Conservation (phyloP, 2,888 invertebrate species). For the Orgyia antiqua region DNA sequence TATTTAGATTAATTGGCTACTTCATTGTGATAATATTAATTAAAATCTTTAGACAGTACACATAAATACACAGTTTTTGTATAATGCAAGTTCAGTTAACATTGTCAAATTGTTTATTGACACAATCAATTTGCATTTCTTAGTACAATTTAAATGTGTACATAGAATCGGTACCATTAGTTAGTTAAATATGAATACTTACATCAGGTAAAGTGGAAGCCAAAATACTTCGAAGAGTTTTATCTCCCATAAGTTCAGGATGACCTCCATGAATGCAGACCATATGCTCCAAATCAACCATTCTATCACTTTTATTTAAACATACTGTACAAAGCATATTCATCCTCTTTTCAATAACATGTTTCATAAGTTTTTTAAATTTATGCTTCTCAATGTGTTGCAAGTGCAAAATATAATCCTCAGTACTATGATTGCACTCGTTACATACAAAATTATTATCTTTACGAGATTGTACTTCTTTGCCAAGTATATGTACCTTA, state of each 20-base stretch:
- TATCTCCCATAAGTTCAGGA: constrained; percentile 51
- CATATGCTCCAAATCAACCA: constrained; percentile 42
- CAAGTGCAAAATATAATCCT: constrained; percentile 39
- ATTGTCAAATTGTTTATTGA: too few species aligned
- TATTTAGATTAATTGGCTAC: too few species aligned
- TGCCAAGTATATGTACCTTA: constrained; percentile 22
- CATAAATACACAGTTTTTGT: too few species aligned
- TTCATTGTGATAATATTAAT: too few species aligned
- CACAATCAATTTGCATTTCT: too few species aligned
- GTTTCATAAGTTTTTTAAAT: constrained; percentile 48
- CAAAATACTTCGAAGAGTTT: constrained; percentile 42
- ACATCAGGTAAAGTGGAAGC: constrained; percentile 55
- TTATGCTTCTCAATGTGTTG: constrained; percentile 65
- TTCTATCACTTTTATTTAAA: constrained; percentile 35
- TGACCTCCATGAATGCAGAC: constrained; percentile 55
- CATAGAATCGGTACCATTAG: too few species aligned
- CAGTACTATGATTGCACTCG: constrained; percentile 36
- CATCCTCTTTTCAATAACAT: constrained; percentile 46
- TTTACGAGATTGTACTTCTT: background rate
- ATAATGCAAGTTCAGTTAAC: too few species aligned
- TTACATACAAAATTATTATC: constrained; percentile 40
- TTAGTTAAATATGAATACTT: too few species aligned
- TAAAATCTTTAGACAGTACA: too few species aligned
- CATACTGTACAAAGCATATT: constrained; percentile 54
- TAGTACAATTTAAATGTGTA: too few species aligned